Percentiles rank a stretch among this genome's conserved stretches.
Evolutionary conservation across 2,888 invertebrate genomes (phyloP).

Genomic region (Meiosimyza platycephala): DNA sequence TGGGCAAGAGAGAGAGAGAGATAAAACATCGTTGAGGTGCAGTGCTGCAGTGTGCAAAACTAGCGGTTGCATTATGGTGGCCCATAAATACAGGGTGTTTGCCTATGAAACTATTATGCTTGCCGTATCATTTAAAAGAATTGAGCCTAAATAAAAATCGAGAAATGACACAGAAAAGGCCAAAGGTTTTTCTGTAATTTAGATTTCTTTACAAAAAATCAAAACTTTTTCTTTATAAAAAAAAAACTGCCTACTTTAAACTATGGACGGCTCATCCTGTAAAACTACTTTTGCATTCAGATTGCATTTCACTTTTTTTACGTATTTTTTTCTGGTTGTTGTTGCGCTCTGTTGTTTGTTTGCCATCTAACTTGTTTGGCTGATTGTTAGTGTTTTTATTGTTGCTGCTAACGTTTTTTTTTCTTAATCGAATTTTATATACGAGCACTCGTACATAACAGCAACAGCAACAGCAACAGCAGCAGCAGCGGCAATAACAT

Average conservation of each 20-base stretch:
- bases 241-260: not conserved
- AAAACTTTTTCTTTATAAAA: too few relatives aligned
- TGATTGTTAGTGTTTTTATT: conserved; percentile 7
- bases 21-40: too few relatives aligned
- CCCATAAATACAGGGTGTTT: conserved; percentile 10
- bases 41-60: conserved; percentile 19
- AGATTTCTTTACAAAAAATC: too few relatives aligned
- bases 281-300: not conserved
- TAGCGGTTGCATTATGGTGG: conserved; percentile 28
- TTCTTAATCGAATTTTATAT: not conserved
- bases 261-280: not conserved
- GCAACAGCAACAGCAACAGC: too few relatives aligned
- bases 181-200: too few relatives aligned
- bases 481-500: too few relatives aligned
- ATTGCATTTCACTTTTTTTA: conserved; percentile 33
- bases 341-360: not conserved
- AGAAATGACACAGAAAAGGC: too few relatives aligned
- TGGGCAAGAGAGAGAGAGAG: conserved; percentile 6
- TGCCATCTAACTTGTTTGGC: conserved; percentile 17
- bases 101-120: not conserved
- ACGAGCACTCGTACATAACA: not conserved
- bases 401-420: not conserved
- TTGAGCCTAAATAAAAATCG: too few relatives aligned
- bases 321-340: conserved; percentile 12
- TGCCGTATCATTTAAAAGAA: not conserved